Base-by-base conservation (phyloP, 2,113 vertebrate species). In the Python bivittatus region DNA sequence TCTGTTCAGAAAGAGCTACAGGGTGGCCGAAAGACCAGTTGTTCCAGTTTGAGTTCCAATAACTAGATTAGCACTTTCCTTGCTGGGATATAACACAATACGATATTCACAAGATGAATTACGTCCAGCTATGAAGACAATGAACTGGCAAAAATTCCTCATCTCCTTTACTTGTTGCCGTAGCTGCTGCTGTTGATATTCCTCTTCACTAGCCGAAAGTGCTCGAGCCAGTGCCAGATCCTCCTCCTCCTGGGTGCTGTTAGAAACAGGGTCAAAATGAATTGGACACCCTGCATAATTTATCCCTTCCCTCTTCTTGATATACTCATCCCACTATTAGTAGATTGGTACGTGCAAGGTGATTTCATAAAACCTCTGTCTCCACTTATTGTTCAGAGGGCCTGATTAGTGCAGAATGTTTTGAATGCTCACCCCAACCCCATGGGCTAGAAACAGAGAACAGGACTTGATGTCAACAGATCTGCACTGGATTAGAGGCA, bases 221-320 rank as follows among this genome's bases (percentile, higher is more conserved):
- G 99, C 99, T 97, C 97, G 99, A 90, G 99, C 99, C 92, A 99
- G 96, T 20, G 99, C 99, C 96, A 99, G 97, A 97, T 99, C 99
- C 94, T 99, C 99, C 97, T 99, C 97, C 93, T 98, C 98, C 97
- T 99, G 99, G 97, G 99, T 99, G 44, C 98, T 98, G 95, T 90
- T 92, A 85, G 94, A 90, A 94, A 86, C 0, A 84, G 5, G 8
- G 5, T 33, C 25, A 61, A 0, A 20, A 54, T 86, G 1, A 48
- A n/a, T 5, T 53, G 60, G 38, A 33, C 25, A 44, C 1, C 23
- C 79, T 12, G 17, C 52, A 27, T 42, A 68, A 53, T 53, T 33
- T 20, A 48, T 72, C 17, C 48, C 6, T 79, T 79, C 6, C 33
- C 68, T 6, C 6, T 38, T 33, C 15, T 6, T 79, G 68, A 79